Evolutionary conservation across 2,113 vertebrate species (phyloP), one percentile per base, ranked within the genome.

Genomic region (Periophthalmus modestus): DNA sequence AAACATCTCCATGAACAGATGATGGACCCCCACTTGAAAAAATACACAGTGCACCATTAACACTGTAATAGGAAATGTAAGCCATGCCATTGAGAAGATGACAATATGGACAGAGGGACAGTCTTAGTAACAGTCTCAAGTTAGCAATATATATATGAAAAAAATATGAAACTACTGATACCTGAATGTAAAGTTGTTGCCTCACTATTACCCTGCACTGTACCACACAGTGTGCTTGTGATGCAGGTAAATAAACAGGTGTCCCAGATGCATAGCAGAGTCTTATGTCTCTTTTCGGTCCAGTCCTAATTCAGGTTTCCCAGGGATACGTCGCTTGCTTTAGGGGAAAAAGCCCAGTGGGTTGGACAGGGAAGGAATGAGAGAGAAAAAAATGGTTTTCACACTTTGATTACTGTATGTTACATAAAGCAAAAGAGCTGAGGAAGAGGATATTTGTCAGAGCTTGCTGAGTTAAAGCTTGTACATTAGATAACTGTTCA

Each of bases 291-390:
- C 66, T 46, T 79, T 21, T 54, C 52, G 43, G 48, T 62, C 24
- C 67, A 81, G 69, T 76, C 70, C 66, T 72, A 74, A 71, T 57
- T 94, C 87, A 93, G 66, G 90, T 82, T 78, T 91, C 84, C 54
- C 88, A 68, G 68, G 86, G 87, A 88, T 80, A 87, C 21, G 89
- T 94, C 39, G 78, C 93, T 93, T 93, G 87, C 94, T 94, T 88
- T 82, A 78, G 76, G 68, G 82, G 61, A 73, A 71, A 82, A 36
- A 46, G 73, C 2, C 61, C 57, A 70, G 81, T 83, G 63, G 77
- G 83, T 85, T 76, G 66, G 61, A 80, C 77, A 79, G 7, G 15
- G 78, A 68, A 77, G 80, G 82, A 52, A 79, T 70, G 59, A 71
- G 78, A 67, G 71, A 63, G 71, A 39, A 73, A 80, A 61, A 78